Base-by-base conservation (phyloP, 2,113 vertebrate species). In the Datnioides undecimradiatus region DNA sequence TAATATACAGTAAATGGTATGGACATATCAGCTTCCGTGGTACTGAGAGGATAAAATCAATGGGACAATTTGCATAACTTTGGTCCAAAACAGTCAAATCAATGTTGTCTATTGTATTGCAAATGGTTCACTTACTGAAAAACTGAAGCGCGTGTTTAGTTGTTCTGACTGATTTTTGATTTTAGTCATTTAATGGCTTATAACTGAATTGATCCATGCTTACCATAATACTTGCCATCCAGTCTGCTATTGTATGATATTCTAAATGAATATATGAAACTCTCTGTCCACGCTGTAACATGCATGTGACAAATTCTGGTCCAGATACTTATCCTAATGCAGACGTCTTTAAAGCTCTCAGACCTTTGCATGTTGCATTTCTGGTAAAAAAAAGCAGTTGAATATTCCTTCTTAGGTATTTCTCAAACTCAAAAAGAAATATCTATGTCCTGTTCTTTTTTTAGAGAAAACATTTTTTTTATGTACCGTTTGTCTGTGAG, bases 61-160 rank as follows among this genome's bases (percentile, higher is more conserved):
- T 38, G 3, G 11, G 34, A 25, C 23, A 9, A 48, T 62, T 77
- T 80, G 29, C 64, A 80, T 60, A 43, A 25, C 59, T 82, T 51
- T 29, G 5, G 49, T 2, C 8, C 33, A 46, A 48, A 73, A 29
- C 3, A 16, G 16, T 31, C 2, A 65, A 54, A 70, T 71, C 10
- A 67, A 9, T 72, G 14, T 5, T 21, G 23, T 55, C 2, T 8
- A 3, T 60, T 34, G 1, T 16, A 25, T 36, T 41, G n/a, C 19
- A 11, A 25, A 12, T 36, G 9, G 13, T 12, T 33, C 36, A 41
- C 34, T 6, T 14, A 13, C 14, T 46, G 16, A 31, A 54, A 33
- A 43, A n/a, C 14, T 41, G 27, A 51, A 27, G 10, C 14, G 12
- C 6, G 29, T 19, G 52, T 59, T 68, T 36, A 8, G 21, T 33